Evolutionary conservation across 2,797 vertebrate species (phyloP).

Genomic region (Sebastolobus altivelis): DNA sequence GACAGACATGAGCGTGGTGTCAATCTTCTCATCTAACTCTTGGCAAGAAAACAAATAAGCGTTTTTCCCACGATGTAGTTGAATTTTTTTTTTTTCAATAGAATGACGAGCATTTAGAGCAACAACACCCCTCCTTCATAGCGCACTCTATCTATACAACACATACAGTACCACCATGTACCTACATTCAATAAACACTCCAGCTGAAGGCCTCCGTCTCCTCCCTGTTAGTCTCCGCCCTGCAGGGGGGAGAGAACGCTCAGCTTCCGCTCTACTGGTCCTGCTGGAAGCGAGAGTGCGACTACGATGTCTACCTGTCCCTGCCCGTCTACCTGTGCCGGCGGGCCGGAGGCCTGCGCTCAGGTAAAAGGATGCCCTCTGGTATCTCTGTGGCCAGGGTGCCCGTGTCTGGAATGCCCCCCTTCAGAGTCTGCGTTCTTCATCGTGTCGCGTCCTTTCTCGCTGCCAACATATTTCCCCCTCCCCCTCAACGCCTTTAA

Average conservation of each 20-base stretch:
- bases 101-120: neutral
- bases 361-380: slow-evolving; percentile 84
- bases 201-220: slow-evolving; percentile 80
- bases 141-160: neutral
- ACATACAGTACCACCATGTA: slow-evolving; percentile 28
- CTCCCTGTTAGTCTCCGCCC: slow-evolving; percentile 85
- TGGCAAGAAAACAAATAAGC: neutral
- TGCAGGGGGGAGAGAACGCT: slow-evolving; percentile 86
- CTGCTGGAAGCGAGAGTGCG: slow-evolving; percentile 89
- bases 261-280: slow-evolving; percentile 90
- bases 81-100: neutral
- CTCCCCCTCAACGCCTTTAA: slow-evolving; percentile 48
- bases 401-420: slow-evolving; percentile 70
- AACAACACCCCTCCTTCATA: neutral
- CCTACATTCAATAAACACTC: slow-evolving; percentile 43
- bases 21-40: neutral
- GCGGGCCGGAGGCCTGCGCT: slow-evolving; percentile 87
- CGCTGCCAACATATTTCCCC: slow-evolving; percentile 51
- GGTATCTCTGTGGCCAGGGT: slow-evolving; percentile 62
- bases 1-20: neutral
- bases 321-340: slow-evolving; percentile 89
- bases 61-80: neutral
- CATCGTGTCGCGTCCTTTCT: slow-evolving; percentile 66
- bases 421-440: slow-evolving; percentile 64
- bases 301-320: slow-evolving; percentile 90